Base-by-base conservation (phyloP, 92 coral and sea anemone species). In the Zoanthus gigantus region DNA sequence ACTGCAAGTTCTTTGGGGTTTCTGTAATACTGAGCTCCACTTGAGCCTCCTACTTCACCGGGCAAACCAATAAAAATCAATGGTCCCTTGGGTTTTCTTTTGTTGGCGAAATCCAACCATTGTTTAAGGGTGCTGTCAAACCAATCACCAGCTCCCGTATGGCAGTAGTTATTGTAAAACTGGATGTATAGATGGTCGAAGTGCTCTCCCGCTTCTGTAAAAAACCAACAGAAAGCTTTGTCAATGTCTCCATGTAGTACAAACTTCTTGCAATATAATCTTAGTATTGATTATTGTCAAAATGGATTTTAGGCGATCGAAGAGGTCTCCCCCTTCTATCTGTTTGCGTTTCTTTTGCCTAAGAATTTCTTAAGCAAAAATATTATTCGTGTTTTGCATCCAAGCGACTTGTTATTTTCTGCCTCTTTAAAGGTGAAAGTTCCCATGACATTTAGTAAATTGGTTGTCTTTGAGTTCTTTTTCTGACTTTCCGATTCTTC, bases 131-230 rank as follows among this genome's bases (percentile, higher is more conserved):
- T 91, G 28, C 83, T 82, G 48, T 63, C 74, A 60, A 95, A 95
- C 98, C 88, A 89, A 16, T 91, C 29, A 18, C 96, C 96, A 67
- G 96, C 96, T 0, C 98, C 98, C 0, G 96, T 95, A 90, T 95
- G 98, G 84, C 98, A 95, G 90, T 93, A 93, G 89, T 95, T 95
- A 85, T 95, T 95, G 91, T 95, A 95, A 88, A 95, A 95, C 76
- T 95, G 96, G 79, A 95, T 89, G 83, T 95, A 95, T 29, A 95
- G 80, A 74, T 95, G 98, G 56, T 95, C 98, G 84, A 95, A 93
- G 23, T 57, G 73, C 7, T 95, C 92, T 14, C 98, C 98, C 4
- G 98, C 96, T 7, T 89, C 93, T 81, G 6, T 0, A 31, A 61
- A 58, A 46, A 31, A 57, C 32, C 9, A 78, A 56, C 14, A 9